Base-by-base conservation (phyloP, 2,113 vertebrate species). In the Baryphthengus martii region DNA sequence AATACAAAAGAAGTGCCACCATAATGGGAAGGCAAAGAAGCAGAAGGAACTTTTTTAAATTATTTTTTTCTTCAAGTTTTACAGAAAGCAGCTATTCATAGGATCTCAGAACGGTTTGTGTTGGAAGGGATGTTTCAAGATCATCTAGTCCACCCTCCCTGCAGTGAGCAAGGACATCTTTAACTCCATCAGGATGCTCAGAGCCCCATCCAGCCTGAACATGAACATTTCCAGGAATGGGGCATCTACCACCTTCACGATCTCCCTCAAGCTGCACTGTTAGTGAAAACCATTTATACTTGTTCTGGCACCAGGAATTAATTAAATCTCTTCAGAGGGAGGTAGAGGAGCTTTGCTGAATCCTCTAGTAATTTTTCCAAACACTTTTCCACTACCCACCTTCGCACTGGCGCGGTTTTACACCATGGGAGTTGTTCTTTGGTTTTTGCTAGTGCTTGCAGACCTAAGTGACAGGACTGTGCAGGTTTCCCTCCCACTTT, bases 381-480 rank as follows among this genome's bases (percentile, higher is more conserved):
- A 24, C 5, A 0, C 39, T 79, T 88, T 45, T 35, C 31, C 21
- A 9, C 15, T 17, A 8, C 6, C 16, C 6, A 16, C 40, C 18
- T 76, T 83, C 2, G 3, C 24, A 9, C 4, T 5, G 24, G 0
- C 29, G 13, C 8, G 58, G 8, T 77, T 93, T 77, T 52, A 50
- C 39, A 7, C 14, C 1, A 0, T 39, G 11, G 0, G 1, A 40
- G 26, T n/a, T 17, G 12, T 13, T 65, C 40, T 56, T 55, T 65
- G 63, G 11, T 40, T 1, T 42, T 55, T 3, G 6, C 42, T 71
- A 2, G 1, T 31, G 28, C 37, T 73, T 37, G 26, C 44, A 71
- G n/a, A 40, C 19, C 6, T 15, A 58, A 65, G 44, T 23, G 49
- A 58, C 18, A 35, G 13, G 44, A 33, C 5, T 45, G 25, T 18